Base-by-base conservation (phyloP, 1,140 invertebrate species). In the Philopotamus ludificatus region DNA sequence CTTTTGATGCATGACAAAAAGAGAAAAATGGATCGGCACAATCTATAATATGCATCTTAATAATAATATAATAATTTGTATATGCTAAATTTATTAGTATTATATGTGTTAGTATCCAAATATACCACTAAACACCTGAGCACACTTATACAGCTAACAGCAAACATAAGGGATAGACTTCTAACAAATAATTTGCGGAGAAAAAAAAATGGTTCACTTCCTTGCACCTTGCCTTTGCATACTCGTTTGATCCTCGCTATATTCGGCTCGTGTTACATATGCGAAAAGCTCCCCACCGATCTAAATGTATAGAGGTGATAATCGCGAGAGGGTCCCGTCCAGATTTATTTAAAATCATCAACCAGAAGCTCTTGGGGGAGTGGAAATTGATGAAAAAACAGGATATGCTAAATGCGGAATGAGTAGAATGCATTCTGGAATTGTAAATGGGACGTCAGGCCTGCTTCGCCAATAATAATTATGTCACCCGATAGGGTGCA, bases 171-270 rank as follows among this genome's bases (percentile, higher is more conserved):
- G 22, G 20, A 66, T 61, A 67, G 63, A 63, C 49, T 12, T 61
- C 54, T n/a, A 67, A 63, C 65, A 67, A 67, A 67, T 63, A 57
- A 63, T 58, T 60, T 26, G 55, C 55, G 28, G 60, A 21, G 50
- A 39, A 55, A 68, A 67, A 66, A 63, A 67, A 67, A 63, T 59
- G 55, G 61, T 64, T 42, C 39, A 68, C 62, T 68, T 68, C 66
- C 66, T 68, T 68, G 62, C 66, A 68, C 66, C 66, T 68, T 68
- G 66, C 66, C 57, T 55, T 55, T 55, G 28, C 51, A 23, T 54
- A 23, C 18, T 18, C 50, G 23, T 26, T 41, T 34, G 41, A 55
- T 55, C 53, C 53, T 55, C 41, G 41, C 53, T 39, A 55, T 39
- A 39, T 26, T 4, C 28, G 12, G 4, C 12, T 34, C 28, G 4